Conservation (phyloP, 1,140 invertebrate genomes). For the Scaptomyza hsui region DNA sequence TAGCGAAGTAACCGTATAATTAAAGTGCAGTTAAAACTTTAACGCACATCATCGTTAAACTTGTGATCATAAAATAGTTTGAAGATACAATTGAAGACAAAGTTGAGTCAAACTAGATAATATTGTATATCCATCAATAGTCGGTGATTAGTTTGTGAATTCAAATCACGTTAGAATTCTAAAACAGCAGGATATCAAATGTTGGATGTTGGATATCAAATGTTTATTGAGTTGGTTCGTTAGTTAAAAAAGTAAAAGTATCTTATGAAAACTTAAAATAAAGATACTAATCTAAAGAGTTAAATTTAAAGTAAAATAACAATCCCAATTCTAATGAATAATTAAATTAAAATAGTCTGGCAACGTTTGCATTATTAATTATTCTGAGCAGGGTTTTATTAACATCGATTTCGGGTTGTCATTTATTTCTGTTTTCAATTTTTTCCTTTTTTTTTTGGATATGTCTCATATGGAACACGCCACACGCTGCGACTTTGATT, state of each 20-base stretch:
- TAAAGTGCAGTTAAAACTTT: constrained; percentile 56
- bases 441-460: constrained; percentile 2
- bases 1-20: constrained; percentile 45
- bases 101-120: not conserved
- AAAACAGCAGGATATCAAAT: constrained; percentile 16
- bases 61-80: constrained; percentile 6
- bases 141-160: constrained; percentile 23
- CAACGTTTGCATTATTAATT: not conserved
- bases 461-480: not conserved
- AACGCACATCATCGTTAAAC: constrained; percentile 34
- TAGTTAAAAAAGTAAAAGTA: constrained; percentile 2
- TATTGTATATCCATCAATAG: constrained; percentile 5
- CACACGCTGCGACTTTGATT: constrained; percentile 21
- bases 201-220: constrained; percentile 1
- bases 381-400: not conserved
- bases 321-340: not conserved
- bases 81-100: not conserved
- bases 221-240: not conserved
- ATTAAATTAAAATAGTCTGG: constrained; percentile 4
- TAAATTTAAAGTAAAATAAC: too few relatives aligned
- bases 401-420: not conserved
- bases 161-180: constrained; percentile 2
- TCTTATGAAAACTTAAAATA: too few relatives aligned
- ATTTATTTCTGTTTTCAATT: too few relatives aligned
- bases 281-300: too few relatives aligned